Evolutionary conservation across 1,140 invertebrate species (phyloP), one percentile per base, ranked within the genome.

Genomic region (Hormaphis cornu): DNA sequence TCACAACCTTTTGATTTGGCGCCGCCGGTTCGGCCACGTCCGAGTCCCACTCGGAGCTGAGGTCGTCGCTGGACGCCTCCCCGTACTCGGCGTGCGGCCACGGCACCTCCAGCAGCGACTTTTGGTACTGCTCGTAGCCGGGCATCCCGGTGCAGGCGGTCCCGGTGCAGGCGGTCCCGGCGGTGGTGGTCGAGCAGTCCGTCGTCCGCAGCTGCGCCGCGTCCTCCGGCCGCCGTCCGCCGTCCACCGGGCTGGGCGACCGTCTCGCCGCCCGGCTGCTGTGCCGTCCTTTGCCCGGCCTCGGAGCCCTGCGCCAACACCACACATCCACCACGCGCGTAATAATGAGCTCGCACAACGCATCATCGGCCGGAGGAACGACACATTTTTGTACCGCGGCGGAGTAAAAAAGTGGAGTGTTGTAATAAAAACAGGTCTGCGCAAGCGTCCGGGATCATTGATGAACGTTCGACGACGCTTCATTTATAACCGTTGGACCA

Each of bases 1-100:
- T 16, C 33, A 50, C 50, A 59, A 70, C 69, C 69, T 70, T 70
- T 42, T 28, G 33, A 16, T 70, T 70, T 1, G 40, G 40, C 8
- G 33, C n/a, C 71, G 50, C 52, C 3, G 70, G 56, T 71, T 81
- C 75, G 7, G 79, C 76, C 12, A 87, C 85, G 78, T 91, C 89
- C 0, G 89, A 91, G 76, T 92, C 89, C 89, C 90, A 93, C 75
- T 93, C 91, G 8, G 89, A 91, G 76, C 88, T 90, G 12, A 93
- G 83, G 80, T 93, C 91, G 76, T 93, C 90, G 75, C 87, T 89
- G 71, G 89, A 90, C 14, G 88, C 86, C 76, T 92, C 89, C 9
- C 88, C 88, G 77, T 89, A 93, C 74, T 93, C 91, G 80, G 82
- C 71, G 48, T 73, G 71, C 58, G 59, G 70, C 28, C 77, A 83